Evolutionary conservation across 1,140 invertebrate species (phyloP).

Genomic region (Idris sp.): DNA sequence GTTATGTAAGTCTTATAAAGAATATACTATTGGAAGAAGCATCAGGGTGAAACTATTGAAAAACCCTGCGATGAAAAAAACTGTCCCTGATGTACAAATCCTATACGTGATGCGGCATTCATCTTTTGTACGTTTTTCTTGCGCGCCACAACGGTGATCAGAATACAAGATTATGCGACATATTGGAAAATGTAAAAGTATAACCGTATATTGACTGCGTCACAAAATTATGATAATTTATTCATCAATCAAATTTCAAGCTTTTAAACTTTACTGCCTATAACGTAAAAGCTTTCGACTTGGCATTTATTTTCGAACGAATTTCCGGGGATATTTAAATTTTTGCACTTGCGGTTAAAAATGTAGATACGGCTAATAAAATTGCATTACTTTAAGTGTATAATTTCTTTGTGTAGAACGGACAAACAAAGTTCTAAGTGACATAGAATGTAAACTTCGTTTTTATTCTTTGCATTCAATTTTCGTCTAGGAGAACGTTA

Average conservation of each 20-base stretch:
- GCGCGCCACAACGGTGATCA: slow-evolving; percentile 25
- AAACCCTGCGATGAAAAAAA: slow-evolving; percentile 37
- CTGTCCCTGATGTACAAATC: slow-evolving; percentile 51
- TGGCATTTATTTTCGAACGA: slow-evolving; percentile 25
- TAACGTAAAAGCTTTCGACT: slow-evolving; percentile 13
- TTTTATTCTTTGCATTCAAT: slow-evolving; percentile 13
- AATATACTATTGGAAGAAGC: slow-evolving; percentile 34
- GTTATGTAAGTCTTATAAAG: slow-evolving; percentile 28
- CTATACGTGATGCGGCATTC: slow-evolving; percentile 31
- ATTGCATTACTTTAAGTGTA: slow-evolving; percentile 27
- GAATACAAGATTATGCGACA: slow-evolving; percentile 45
- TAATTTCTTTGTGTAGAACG: slow-evolving; percentile 17
- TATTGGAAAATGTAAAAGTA: slow-evolving; percentile 48
- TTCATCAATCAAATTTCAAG: slow-evolving; percentile 49
- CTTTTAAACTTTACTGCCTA: slow-evolving; percentile 35
- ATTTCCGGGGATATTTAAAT: slow-evolving; percentile 32
- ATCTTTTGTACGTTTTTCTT: slow-evolving; percentile 46
- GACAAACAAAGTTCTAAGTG: slow-evolving; percentile 21
- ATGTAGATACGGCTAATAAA: slow-evolving; percentile 33
- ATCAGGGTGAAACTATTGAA: slow-evolving; percentile 48
- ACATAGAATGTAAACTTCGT: not conserved
- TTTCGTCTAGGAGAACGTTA: not conserved
- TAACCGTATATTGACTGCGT: slow-evolving; percentile 28
- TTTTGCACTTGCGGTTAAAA: slow-evolving; percentile 18
- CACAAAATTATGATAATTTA: slow-evolving; percentile 56